Evolutionary conservation across 2,113 vertebrate species (phyloP).

Genomic region (Cygnus buccinator): DNA sequence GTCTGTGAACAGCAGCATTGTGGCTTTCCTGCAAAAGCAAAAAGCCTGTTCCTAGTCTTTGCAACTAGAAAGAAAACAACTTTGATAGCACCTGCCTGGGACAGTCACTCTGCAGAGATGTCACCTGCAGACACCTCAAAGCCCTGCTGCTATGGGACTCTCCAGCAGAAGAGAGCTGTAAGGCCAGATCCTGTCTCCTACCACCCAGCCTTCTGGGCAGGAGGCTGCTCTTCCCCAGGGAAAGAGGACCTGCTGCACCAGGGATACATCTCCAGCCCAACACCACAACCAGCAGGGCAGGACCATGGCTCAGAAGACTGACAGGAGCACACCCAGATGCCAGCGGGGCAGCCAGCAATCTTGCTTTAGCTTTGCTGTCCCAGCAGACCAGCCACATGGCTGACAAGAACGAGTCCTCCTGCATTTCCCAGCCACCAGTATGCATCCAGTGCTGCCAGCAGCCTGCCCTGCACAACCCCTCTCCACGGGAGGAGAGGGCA

Average conservation of each 20-base stretch:
- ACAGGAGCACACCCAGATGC: not conserved
- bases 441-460: not conserved
- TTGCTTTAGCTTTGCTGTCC: not conserved
- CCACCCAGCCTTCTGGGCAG: not conserved
- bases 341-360: accelerated
- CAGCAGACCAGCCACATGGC: not conserved
- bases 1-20: not conserved
- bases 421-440: not conserved
- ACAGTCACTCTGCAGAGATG: not conserved
- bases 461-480: not conserved
- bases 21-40: not conserved
- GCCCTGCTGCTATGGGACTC: not conserved
- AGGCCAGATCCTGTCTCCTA: not conserved
- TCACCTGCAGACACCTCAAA: not conserved
- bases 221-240: not conserved
- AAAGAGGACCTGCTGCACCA: not conserved
- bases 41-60: not conserved
- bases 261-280: not conserved
- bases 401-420: not conserved
- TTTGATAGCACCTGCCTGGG: not conserved
- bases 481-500: not conserved
- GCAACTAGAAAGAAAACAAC: not conserved
- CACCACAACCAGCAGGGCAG: not conserved
- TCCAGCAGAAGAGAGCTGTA: not conserved
- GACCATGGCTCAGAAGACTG: not conserved